Evolutionary conservation across 2,113 vertebrate genomes (phyloP).

Genomic region (Indicator indicator): DNA sequence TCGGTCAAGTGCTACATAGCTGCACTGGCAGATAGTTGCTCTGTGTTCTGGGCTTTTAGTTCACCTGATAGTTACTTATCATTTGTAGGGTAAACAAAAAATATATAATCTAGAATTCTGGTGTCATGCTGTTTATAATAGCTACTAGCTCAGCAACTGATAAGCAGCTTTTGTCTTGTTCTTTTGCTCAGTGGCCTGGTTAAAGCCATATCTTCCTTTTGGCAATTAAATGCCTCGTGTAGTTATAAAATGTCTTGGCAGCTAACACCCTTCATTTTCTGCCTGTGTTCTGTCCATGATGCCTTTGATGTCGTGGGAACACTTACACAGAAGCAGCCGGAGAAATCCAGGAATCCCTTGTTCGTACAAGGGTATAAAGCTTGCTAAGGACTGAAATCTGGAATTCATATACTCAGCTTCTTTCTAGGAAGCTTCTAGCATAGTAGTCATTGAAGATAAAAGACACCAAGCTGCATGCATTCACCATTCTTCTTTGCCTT

Average conservation of each 20-base stretch:
- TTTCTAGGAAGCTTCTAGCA: background rate
- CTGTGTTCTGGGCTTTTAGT: background rate
- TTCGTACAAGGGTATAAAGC: background rate
- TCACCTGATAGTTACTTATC: background rate
- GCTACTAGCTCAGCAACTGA: background rate
- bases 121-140: background rate
- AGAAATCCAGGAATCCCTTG: constrained; percentile 17
- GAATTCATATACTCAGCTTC: background rate
- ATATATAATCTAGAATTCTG: background rate
- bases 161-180: background rate
- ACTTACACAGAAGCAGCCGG: background rate
- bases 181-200: background rate
- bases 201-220: background rate
- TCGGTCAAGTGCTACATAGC: background rate
- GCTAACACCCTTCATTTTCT: constrained; percentile 46
- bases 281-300: constrained; percentile 16
- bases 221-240: background rate
- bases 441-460: background rate
- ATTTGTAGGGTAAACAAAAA: background rate
- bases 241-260: constrained; percentile 36
- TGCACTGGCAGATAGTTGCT: background rate
- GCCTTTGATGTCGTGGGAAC: constrained; percentile 67
- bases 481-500: background rate
- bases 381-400: background rate
- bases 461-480: background rate